Base-by-base conservation (phyloP, 2,113 vertebrate species). In the Oncorhynchus nerka region DNA sequence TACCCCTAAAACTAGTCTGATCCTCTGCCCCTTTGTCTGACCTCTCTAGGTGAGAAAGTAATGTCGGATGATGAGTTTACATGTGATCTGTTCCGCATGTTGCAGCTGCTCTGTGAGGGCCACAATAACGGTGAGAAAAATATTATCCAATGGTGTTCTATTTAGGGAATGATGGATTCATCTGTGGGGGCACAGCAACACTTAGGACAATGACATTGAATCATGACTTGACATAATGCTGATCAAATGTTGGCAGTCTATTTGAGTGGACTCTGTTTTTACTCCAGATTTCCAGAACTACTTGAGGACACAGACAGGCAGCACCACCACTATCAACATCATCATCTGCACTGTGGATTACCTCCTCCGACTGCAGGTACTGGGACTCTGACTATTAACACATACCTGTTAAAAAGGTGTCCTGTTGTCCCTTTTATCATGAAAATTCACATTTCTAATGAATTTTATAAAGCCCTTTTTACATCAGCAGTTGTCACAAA, bases 261-360 rank as follows among this genome's bases (percentile, higher is more conserved):
- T 34, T 6, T 61, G 59, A n/a, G n/a, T 61, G 20, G 19, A 32
- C 28, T 72, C 34, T 45, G 39, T 78, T 78, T 70, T 78, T 3
- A 19, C 75, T 24, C 34, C 87, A 98, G 97, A 98, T 83, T 98
- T 98, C 90, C 97, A 98, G 86, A 98, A 98, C 87, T 98, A 98
- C 77, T 89, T 98, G 71, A 86, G 97, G 80, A 98, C 97, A 0
- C 97, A 98, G 90, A 97, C 94, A 0, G 97, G 97, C 28, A 97
- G 96, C 91, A 98, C 97, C 0, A 98, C 94, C 11, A 98, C 97
- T 69, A 97, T 97, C 89, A 97, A 98, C 86, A 89, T 98, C 87
- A 97, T 98, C 80, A 98, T 98, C 91, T 97, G 96, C 85, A 98
- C 97, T 0, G 97, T 98, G 51, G 97, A 98, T 83, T 98, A 97